These are phyloP conservation scores for Chromoteleia sp. DNA, from an alignment of 2,888 invertebrate species.

Conservation along the genomic window DNA sequence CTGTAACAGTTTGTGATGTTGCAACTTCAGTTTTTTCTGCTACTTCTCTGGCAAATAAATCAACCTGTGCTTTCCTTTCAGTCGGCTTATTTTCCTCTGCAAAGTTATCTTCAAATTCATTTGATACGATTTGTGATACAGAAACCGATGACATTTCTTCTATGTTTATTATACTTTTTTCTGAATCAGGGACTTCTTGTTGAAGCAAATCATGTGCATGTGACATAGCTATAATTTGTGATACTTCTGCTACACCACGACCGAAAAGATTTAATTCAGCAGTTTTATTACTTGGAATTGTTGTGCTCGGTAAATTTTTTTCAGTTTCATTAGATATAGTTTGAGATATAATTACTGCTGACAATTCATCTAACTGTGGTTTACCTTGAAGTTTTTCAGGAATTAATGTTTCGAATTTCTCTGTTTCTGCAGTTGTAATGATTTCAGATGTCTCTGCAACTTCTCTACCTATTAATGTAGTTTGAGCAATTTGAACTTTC, in stretches of 20 bases:
- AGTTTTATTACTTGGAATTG: constrained; percentile 77
- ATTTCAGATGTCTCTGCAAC: constrained; percentile 83
- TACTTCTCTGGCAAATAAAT: constrained; percentile 81
- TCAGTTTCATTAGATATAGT: constrained; percentile 75
- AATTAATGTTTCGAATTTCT: constrained; percentile 34
- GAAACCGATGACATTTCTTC: constrained; percentile 76
- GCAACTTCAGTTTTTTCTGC: constrained; percentile 85
- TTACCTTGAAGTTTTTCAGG: constrained; percentile 76
- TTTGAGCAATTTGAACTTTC: constrained; percentile 76
- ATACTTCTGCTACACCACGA: constrained; percentile 83
- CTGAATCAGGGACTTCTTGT: constrained; percentile 74
- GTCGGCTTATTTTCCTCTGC: constrained; percentile 3
- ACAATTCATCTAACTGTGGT: constrained; percentile 76
- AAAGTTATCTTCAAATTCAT: constrained; percentile 72
- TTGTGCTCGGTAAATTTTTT: constrained; percentile 65
- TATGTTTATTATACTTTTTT: constrained; percentile 73
- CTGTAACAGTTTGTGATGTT: constrained; percentile 82
- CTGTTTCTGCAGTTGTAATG: constrained; percentile 49
- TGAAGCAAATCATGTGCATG: constrained; percentile 72
- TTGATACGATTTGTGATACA: constrained; percentile 74
- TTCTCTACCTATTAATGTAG: constrained; percentile 83
- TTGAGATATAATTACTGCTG: constrained; percentile 77
- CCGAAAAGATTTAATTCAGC: constrained; percentile 68
- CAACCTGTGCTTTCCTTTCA: constrained; percentile 50
- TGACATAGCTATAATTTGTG: constrained; percentile 76